phyloP scores from a whole-genome alignment of 2,888 invertebrate species.

The Rotaria magnacalcarata region DNA sequence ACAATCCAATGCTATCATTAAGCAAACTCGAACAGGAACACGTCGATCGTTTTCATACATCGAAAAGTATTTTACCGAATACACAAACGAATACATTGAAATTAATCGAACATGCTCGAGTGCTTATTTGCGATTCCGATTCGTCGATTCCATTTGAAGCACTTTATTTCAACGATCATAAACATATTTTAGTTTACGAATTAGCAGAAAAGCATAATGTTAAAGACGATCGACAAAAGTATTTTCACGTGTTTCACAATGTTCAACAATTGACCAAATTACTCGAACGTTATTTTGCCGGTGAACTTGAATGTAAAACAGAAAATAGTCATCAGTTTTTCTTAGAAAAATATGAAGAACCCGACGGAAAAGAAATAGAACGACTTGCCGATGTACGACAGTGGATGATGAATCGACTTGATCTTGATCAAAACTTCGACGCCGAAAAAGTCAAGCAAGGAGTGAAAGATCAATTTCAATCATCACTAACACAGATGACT shows the following conservation, averaged over 20 bases:
- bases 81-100: not conserved
- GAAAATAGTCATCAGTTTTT: not conserved
- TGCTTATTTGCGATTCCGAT: slow-evolving; percentile 7
- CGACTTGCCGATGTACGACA: not conserved
- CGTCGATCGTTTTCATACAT: not conserved
- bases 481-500: not conserved
- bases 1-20: not conserved
- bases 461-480: not conserved
- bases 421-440: not conserved
- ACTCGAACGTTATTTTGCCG: not conserved
- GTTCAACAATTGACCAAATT: not conserved
- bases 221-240: not conserved
- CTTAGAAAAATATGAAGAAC: slow-evolving; percentile 8
- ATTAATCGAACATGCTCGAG: not conserved
- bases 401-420: not conserved
- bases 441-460: not conserved
- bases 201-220: not conserved
- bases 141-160: slow-evolving; percentile 19
- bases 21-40: not conserved
- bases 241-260: not conserved
- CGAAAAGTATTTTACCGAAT: not conserved
- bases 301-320: slow-evolving; percentile 10
- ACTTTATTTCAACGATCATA: not conserved
- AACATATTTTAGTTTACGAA: slow-evolving; percentile 6
- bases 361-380: slow-evolving; percentile 32